phyloP scores from a whole-genome alignment of 2,888 invertebrate genomes.

The Acronicta aceris region DNA sequence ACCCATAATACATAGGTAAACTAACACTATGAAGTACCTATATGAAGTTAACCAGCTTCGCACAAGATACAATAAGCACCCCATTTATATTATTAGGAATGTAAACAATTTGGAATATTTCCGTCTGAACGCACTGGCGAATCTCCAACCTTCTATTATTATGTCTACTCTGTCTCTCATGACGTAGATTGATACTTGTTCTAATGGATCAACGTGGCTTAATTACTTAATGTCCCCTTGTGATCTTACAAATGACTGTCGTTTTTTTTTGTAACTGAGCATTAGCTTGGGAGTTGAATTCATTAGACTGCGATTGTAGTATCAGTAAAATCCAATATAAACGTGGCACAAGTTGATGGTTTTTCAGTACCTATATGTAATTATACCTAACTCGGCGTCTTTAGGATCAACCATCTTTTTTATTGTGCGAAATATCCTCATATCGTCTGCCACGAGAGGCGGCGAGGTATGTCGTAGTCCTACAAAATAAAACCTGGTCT shows the following conservation, averaged over 20 bases:
- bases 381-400: too few relatives aligned
- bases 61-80: slow-evolving; percentile 48
- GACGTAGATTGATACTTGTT: slow-evolving; percentile 52
- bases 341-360: too few relatives aligned
- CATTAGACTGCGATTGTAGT: neutral
- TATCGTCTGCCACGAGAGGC: too few relatives aligned
- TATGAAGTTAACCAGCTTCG: slow-evolving; percentile 22
- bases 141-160: slow-evolving; percentile 54
- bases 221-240: slow-evolving; percentile 40
- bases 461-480: too few relatives aligned
- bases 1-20: slow-evolving; percentile 4
- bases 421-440: too few relatives aligned
- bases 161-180: slow-evolving; percentile 41
- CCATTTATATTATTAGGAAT: slow-evolving; percentile 48
- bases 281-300: slow-evolving; percentile 6
- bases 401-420: too few relatives aligned
- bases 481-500: too few relatives aligned
- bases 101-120: slow-evolving; percentile 52
- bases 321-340: too few relatives aligned
- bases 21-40: neutral
- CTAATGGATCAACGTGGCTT: slow-evolving; percentile 46
- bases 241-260: slow-evolving; percentile 35
- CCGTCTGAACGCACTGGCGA: slow-evolving; percentile 55
- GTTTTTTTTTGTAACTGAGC: slow-evolving; percentile 17
- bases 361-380: too few relatives aligned